A percentile compares a stretch with the other conserved stretches of the same genome.
Evolutionary conservation across 2,888 invertebrate genomes (phyloP).

Genomic region (Acanthosepion lycidas): DNA sequence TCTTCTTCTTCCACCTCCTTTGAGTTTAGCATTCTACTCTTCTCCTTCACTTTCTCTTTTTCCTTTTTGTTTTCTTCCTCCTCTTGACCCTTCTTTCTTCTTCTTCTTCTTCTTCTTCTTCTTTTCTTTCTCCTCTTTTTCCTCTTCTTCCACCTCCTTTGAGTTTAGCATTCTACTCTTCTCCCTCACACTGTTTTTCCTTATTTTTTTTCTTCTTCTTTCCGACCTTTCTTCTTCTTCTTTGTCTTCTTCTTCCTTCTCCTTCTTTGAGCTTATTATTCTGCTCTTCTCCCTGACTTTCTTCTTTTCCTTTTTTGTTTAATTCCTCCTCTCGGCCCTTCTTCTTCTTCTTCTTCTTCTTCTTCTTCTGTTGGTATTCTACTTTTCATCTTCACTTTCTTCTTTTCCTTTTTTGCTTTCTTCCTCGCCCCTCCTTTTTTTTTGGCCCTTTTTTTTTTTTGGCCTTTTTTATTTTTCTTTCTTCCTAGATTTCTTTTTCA

Average conservation of each 20-base stretch:
- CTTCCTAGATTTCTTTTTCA: background rate
- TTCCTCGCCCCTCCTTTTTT: too few relatives aligned
- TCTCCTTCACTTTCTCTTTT: background rate
- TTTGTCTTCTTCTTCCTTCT: background rate
- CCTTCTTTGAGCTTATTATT: background rate
- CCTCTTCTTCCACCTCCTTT: too few relatives aligned
- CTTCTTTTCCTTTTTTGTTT: background rate
- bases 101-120: too few relatives aligned
- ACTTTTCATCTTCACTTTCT: too few relatives aligned
- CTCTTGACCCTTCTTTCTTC: too few relatives aligned
- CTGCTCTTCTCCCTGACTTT: background rate
- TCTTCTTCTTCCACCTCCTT: too few relatives aligned
- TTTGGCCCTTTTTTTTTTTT: too few relatives aligned
- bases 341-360: too few relatives aligned
- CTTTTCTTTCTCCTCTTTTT: too few relatives aligned
- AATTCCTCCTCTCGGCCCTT: background rate
- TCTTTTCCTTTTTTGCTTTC: too few relatives aligned
- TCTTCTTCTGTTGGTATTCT: too few relatives aligned
- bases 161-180: background rate
- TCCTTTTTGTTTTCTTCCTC: too few relatives aligned
- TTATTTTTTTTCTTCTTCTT: background rate
- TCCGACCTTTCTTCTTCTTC: background rate
- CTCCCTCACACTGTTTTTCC: background rate
- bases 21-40: background rate
- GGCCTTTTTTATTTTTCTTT: background rate